A percentile compares a stretch with the other conserved stretches of the same genome.
phyloP scores from a whole-genome alignment of 2,888 invertebrate species.

The Leptarthrus brevirostris region DNA sequence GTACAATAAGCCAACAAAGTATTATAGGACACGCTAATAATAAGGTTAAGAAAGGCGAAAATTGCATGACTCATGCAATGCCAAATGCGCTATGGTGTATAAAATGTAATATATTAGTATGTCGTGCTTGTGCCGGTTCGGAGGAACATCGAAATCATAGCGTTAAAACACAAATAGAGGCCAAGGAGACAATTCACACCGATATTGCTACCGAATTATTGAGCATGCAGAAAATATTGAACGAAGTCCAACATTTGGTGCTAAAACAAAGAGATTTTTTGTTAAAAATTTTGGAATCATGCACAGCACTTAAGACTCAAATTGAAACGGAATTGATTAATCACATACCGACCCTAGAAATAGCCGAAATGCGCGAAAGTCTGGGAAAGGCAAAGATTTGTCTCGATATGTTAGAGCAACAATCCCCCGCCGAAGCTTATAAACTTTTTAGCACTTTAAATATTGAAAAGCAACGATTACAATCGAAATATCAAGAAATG shows the following conservation, averaged over 20 bases:
- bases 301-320: constrained; percentile 79
- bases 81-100: constrained; percentile 79
- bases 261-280: constrained; percentile 79
- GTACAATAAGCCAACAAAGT: constrained; percentile 51
- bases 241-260: constrained; percentile 77
- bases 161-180: constrained; percentile 76
- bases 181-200: constrained; percentile 74
- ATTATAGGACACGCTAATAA: constrained; percentile 53
- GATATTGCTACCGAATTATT: constrained; percentile 76
- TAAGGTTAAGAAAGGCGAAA: constrained; percentile 67
- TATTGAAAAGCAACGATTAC: constrained; percentile 75
- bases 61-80: constrained; percentile 79
- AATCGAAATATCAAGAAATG: constrained; percentile 78
- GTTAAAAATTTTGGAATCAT: constrained; percentile 78
- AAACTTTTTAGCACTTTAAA: constrained; percentile 72
- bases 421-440: constrained; percentile 72
- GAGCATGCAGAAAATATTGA: constrained; percentile 76
- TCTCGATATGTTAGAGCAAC: constrained; percentile 70
- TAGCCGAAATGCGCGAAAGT: constrained; percentile 75
- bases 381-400: constrained; percentile 73
- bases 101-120: constrained; percentile 74
- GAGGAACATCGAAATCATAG: constrained; percentile 76
- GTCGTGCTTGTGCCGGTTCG: constrained; percentile 76
- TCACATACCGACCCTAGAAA: constrained; percentile 75
- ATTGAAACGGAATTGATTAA: constrained; percentile 80